Evolutionary conservation across 1,140 invertebrate species (phyloP).

Genomic region (Akabosia matsudoensis): DNA sequence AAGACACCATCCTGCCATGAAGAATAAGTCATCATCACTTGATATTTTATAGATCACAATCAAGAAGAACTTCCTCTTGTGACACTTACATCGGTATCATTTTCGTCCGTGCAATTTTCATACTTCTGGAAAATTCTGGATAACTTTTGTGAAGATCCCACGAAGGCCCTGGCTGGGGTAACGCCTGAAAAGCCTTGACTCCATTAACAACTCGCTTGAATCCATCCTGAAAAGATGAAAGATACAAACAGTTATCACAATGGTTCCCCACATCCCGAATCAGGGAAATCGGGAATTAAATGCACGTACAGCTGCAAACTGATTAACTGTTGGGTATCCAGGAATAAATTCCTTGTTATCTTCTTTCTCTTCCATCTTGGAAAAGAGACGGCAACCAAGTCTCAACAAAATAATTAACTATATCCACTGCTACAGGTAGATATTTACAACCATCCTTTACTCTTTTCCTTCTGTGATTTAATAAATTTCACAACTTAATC

Average conservation of each 20-base stretch:
- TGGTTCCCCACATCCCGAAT: neutral
- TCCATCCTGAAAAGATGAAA: conserved; percentile 54
- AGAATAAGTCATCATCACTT: neutral
- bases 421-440: too few relatives aligned
- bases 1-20: conserved; percentile 51
- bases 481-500: too few relatives aligned
- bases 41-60: neutral
- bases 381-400: too few relatives aligned
- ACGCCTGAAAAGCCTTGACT: conserved; percentile 64
- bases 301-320: conserved; percentile 27
- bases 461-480: too few relatives aligned
- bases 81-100: conserved; percentile 57
- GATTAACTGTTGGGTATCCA: conserved; percentile 17
- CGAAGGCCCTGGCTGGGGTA: conserved; percentile 63
- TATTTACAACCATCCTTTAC: too few relatives aligned
- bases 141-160: conserved; percentile 68
- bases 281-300: too few relatives aligned
- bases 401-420: too few relatives aligned
- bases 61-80: neutral
- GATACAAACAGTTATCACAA: neutral
- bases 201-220: conserved; percentile 60
- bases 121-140: conserved; percentile 62
- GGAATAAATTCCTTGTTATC: neutral
- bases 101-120: conserved; percentile 59
- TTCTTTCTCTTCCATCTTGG: neutral